Evolutionary conservation across 1,140 invertebrate genomes (phyloP), one percentile per base, ranked within the genome.

Genomic region (Calephelis nemesis): DNA sequence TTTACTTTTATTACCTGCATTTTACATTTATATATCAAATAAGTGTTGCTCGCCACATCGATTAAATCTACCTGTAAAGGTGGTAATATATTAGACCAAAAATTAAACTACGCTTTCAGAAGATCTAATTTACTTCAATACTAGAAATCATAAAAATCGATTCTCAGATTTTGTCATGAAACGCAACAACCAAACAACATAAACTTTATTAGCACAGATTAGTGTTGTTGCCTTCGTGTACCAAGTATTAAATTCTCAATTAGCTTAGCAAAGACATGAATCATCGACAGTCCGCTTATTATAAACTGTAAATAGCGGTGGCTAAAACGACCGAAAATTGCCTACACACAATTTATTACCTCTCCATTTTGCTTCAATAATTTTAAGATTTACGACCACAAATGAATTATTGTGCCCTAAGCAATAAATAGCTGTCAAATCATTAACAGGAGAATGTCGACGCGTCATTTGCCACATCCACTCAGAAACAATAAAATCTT

Each of bases 351-450:
- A 54, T 54, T 54, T 54, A 58, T 58, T 10, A 12, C 19, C 30
- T 39, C 30, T 58, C 12, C 54, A 58, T 19, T 58, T 39, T 58
- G 30, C 54, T 30, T 58, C 19, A 39, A 58, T 54, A 60, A 60
- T 60, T 60, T 60, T 40, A 60, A 60, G 39, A 60, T 60, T 60
- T 60, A 42, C 58, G 58, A 60, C 40, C 7, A 39, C 6, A n/a
- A n/a, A 30, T 7, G 12, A 58, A 60, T 60, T 19, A 60, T 60
- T n/a, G 58, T 39, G 58, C n/a, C 39, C 39, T 8, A 40, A 60
- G 58, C 58, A 60, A 60, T 60, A 60, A 60, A 60, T 60, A 60
- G 58, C 30, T 42, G 30, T 40, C 58, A 40, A 40, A 60, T 60
- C 58, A 60, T 60, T 60, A 60, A 60, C 8, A 19, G 49, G 49